Evolutionary conservation across 1,140 invertebrate genomes (phyloP), one percentile per base, ranked within the genome.

Genomic region (Leptopilina clavipes): DNA sequence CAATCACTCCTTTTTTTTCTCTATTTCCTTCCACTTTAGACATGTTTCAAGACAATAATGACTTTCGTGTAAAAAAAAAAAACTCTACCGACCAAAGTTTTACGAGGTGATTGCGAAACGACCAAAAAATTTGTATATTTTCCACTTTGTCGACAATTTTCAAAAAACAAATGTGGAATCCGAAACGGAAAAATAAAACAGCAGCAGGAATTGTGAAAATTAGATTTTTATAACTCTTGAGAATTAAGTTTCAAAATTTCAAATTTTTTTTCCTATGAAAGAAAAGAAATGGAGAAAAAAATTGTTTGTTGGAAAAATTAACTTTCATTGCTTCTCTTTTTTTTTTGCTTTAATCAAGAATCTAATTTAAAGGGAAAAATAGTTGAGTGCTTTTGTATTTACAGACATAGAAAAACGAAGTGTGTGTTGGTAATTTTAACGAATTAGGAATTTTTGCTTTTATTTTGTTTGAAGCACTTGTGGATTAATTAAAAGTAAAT

Each of bases 1-100:
- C 14, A 0, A 3, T 6, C 18, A 25, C 25, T 59, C 6, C n/a
- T n/a, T 17, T 14, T 12, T 10, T 74, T 14, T 37, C 40, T 56
- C 22, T 11, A 45, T 22, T 17, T 14, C n/a, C 22, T 71, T 52
- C 56, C 8, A 43, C 45, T 75, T n/a, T 75, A 14, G 18, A 40
- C 45, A 70, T 74, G 22, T 73, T 73, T 54, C 18, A 59, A 65
- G 59, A 65, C 59, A 65, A 65, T n/a, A 65, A 65, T 22, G 59
- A 65, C 59, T 25, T 65, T 31, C 59, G 22, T 65, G 59, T 14
- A 31, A 65, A n/a, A n/a, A n/a, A n/a, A n/a, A n/a, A n/a, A n/a
- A 65, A 65, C 25, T 22, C 25, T 31, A 1, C 25, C 22, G 59
- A 31, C 59, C 25, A 65, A 31, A 65, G 59, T 65, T 65, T 65